Conservation (phyloP, 2,113 vertebrate species). For the Lynx canadensis region DNA sequence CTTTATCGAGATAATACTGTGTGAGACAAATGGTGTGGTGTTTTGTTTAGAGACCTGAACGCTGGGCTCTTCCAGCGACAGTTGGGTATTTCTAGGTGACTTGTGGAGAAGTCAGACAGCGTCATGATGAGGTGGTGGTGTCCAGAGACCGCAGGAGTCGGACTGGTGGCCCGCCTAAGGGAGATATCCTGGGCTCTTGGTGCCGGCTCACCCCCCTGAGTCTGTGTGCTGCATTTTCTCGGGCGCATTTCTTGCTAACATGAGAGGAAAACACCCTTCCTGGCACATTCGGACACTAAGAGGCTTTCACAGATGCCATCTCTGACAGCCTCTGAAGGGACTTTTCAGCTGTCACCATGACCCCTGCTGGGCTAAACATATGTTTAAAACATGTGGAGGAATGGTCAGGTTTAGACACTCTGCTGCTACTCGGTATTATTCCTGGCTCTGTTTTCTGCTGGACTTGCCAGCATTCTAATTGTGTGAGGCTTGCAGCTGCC, state of each 20-base stretch:
- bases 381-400: slow-evolving; percentile 67
- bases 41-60: neutral
- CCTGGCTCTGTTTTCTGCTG: slow-evolving; percentile 57
- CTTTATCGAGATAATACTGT: neutral
- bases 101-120: neutral
- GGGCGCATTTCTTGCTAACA: neutral
- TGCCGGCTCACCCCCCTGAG: neutral
- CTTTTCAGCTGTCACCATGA: slow-evolving; percentile 69
- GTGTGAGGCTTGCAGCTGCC: slow-evolving; percentile 64
- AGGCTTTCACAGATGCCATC: slow-evolving; percentile 42
- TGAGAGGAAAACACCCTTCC: neutral
- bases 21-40: neutral
- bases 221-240: neutral
- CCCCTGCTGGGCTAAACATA: slow-evolving; percentile 60
- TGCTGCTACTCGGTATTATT: slow-evolving; percentile 13
- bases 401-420: slow-evolving; percentile 39
- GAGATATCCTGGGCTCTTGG: neutral
- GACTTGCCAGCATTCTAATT: slow-evolving; percentile 63
- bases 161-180: neutral
- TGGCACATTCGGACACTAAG: slow-evolving; percentile 11
- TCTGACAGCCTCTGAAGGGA: slow-evolving; percentile 55
- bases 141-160: accelerated
- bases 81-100: neutral
- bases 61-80: neutral
- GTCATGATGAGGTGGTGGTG: neutral